Base-by-base conservation (phyloP, 2,113 vertebrate genomes). In the Triplophysa dalaica region DNA sequence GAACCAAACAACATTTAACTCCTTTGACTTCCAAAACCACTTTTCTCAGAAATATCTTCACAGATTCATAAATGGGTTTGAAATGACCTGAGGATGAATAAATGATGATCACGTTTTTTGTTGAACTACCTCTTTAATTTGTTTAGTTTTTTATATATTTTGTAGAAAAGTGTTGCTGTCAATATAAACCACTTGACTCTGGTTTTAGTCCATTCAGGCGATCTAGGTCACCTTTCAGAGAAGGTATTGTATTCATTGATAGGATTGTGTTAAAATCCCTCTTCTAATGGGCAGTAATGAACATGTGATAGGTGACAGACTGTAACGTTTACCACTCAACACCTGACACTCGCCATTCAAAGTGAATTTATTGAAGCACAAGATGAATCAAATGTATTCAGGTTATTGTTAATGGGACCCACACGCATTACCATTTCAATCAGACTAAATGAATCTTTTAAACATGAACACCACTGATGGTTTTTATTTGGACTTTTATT, bases 401-500 rank as follows among this genome's bases (percentile, higher is more conserved):
- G 60, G 67, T 75, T 19, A 64, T 84, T 87, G 65, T 78, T 16
- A 63, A 50, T 84, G 74, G 70, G 13, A 78, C n/a, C n/a, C n/a
- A n/a, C 58, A 77, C 83, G 83, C 61, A 76, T 75, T 73, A 78
- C 81, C 65, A 81, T 81, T 74, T 79, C 41, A 43, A 43, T 81
- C 76, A 68, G 17, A 1, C 29, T 80, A 72, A 83, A n/a, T 81
- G 12, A 77, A 72, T 70, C 41, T 26, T 70, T 54, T 45, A 41
- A 74, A 8, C 87, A 81, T 70, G 19, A 26, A 62, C 11, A 14
- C 21, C 3, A 21, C 29, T 38, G 56, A 11, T 33, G 68, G 61
- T n/a, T 54, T 84, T 87, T 84, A 86, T 89, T 87, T 86, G 83
- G 70, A 88, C 80, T 88, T 87, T 88, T 86, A 88, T 80, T 70